phyloP scores from a whole-genome alignment of 2,113 vertebrate species.

The Heptranchias perlo region DNA sequence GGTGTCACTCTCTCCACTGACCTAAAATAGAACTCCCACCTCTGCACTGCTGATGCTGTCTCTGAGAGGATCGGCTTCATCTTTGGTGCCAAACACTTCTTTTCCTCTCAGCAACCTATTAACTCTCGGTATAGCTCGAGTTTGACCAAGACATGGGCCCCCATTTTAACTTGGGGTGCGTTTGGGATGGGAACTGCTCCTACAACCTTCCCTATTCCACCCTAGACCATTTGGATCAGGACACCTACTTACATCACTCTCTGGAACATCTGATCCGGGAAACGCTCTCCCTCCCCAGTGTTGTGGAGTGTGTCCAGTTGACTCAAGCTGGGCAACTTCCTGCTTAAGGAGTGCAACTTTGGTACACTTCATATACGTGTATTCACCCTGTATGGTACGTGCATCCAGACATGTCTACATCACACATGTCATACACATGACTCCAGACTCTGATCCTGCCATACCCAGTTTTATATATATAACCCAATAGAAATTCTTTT shows the following conservation, averaged over 20 bases:
- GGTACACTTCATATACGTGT: background rate
- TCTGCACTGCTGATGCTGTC: too few relatives aligned
- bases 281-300: background rate
- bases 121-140: too few relatives aligned
- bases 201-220: background rate
- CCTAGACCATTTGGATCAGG: background rate
- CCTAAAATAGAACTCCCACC: too few relatives aligned
- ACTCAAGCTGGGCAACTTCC: background rate
- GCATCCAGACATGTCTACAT: background rate
- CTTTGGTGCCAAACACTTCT: too few relatives aligned
- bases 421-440: background rate
- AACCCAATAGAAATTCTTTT: background rate
- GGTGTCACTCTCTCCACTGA: too few relatives aligned
- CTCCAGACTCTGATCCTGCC: background rate
- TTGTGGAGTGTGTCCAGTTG: background rate
- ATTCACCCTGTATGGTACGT: background rate
- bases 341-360: background rate
- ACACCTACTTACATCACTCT: too few relatives aligned
- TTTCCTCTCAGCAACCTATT: too few relatives aligned
- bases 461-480: background rate
- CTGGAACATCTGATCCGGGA: background rate
- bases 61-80: too few relatives aligned
- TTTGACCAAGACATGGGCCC: too few relatives aligned
- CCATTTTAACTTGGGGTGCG: too few relatives aligned
- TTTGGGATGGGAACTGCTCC: too few relatives aligned